These are phyloP conservation scores for Lophotis ruficrista DNA, from an alignment of 2,113 vertebrate species.

Conservation along the genomic window DNA sequence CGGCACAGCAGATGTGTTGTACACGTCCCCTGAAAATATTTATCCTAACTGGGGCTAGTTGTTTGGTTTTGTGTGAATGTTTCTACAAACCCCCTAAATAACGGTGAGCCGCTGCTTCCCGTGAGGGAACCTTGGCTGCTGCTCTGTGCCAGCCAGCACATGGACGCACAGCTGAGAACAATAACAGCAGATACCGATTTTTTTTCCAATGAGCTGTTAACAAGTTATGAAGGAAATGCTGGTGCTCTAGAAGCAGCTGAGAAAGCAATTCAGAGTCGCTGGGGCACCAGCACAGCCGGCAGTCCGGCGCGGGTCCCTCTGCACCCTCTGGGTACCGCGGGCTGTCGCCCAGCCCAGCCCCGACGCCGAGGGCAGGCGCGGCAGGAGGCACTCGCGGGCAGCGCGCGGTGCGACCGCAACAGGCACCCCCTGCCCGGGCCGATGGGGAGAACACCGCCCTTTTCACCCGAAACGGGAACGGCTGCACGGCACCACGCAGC, in stretches of 20 bases:
- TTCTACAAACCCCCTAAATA: neutral
- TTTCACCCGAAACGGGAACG: neutral
- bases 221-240: neutral
- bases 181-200: neutral
- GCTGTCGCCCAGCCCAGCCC: neutral
- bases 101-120: neutral
- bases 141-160: neutral
- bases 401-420: too few species aligned
- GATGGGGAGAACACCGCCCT: fast-evolving
- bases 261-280: neutral
- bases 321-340: neutral
- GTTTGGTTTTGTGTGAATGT: constrained; percentile 5
- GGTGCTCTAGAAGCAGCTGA: neutral
- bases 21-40: constrained; percentile 52
- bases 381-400: neutral
- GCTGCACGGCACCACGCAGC: neutral
- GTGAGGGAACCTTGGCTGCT: neutral
- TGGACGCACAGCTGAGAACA: constrained; percentile 13
- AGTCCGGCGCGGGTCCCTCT: neutral
- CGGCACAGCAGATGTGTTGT: constrained; percentile 6
- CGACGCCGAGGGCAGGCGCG: fast-evolving
- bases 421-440: fast-evolving
- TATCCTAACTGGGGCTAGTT: constrained; percentile 5
- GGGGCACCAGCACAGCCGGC: neutral
- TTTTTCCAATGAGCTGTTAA: neutral